A percentile compares a stretch with the other conserved stretches of the same genome.
Evolutionary conservation across 1,140 invertebrate species (phyloP).

Genomic region (Cyclargus thomasi): DNA sequence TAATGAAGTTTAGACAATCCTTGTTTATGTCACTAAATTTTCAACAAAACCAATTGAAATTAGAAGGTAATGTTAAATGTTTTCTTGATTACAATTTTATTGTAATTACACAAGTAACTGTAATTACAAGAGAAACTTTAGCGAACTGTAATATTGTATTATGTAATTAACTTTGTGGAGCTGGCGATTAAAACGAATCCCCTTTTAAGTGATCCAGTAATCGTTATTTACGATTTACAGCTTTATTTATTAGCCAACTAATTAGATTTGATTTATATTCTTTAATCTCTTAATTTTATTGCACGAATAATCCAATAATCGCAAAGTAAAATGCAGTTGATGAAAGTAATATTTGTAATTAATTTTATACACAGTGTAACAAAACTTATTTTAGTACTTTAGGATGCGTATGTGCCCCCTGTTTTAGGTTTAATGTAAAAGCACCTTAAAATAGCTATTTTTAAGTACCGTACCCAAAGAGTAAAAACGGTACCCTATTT

Average conservation of each 20-base stretch:
- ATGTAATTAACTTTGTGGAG: slow-evolving; percentile 11
- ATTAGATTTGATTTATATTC: slow-evolving; percentile 15
- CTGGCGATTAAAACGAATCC: slow-evolving; percentile 5
- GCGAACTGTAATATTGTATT: slow-evolving; percentile 6
- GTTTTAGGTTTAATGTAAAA: too few relatives aligned
- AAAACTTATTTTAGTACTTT: too few relatives aligned
- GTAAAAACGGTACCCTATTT: too few relatives aligned
- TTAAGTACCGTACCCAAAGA: too few relatives aligned
- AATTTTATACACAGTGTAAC: neutral
- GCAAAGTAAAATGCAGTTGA: neutral
- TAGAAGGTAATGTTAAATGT: neutral
- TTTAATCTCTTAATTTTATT: neutral
- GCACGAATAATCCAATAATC: neutral
- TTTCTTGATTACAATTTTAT: slow-evolving; percentile 14
- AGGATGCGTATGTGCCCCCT: too few relatives aligned
- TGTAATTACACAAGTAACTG: slow-evolving; percentile 1
- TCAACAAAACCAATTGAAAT: neutral
- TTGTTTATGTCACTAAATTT: neutral
- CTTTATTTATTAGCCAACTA: slow-evolving; percentile 3
- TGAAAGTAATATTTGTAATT: neutral
- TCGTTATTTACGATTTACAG: slow-evolving; percentile 12
- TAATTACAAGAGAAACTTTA: slow-evolving; percentile 2
- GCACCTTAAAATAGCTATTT: too few relatives aligned
- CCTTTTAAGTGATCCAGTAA: slow-evolving; percentile 8
- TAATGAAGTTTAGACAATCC: too few relatives aligned